These are phyloP conservation scores for Chroicocephalus ridibundus DNA, from an alignment of 2,113 vertebrate species.

Conservation along the genomic window DNA sequence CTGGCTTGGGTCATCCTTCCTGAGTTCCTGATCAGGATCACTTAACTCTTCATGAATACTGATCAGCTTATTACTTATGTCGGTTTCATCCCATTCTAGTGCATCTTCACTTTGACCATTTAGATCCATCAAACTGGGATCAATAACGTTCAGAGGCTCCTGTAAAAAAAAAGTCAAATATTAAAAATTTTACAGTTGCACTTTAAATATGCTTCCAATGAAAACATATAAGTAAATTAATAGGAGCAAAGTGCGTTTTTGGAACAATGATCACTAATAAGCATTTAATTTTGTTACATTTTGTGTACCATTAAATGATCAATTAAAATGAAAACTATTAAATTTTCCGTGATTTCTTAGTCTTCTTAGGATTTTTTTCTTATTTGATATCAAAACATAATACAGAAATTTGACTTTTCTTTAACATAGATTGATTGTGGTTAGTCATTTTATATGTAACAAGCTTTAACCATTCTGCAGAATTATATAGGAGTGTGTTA, in stretches of 20 bases:
- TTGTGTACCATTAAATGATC: neutral
- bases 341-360: neutral
- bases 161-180: conserved; percentile 50
- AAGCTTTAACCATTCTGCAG: neutral
- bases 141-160: conserved; percentile 86
- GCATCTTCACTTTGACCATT: conserved; percentile 84
- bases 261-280: neutral
- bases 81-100: conserved; percentile 97
- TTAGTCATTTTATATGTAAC: neutral
- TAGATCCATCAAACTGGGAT: conserved; percentile 87
- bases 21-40: conserved; percentile 73
- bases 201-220: neutral
- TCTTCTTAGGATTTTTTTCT: neutral
- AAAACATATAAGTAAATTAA: neutral
- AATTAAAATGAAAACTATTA: neutral
- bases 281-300: neutral
- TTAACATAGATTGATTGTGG: neutral
- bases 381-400: neutral
- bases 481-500: neutral
- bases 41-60: conserved; percentile 79
- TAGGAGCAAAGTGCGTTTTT: neutral
- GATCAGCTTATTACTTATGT: conserved; percentile 86
- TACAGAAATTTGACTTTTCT: neutral
- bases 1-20: conserved; percentile 45
- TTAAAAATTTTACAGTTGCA: conserved; percentile 15